phyloP scores from a whole-genome alignment of 2,113 vertebrate genomes.

The Brachyhypopomus occidentalis region DNA sequence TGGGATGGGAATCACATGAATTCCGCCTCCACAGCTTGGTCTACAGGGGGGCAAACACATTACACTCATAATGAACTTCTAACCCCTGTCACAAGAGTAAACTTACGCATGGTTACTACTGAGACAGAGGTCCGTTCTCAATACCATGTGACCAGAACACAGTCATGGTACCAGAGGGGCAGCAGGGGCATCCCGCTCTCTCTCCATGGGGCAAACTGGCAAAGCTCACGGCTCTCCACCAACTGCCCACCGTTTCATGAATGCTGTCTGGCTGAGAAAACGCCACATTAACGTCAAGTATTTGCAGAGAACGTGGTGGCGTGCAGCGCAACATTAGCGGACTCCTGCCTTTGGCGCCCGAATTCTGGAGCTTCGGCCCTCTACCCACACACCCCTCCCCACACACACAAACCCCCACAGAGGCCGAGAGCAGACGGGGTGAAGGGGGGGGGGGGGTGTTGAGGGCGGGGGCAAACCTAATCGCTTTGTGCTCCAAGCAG shows the following conservation, averaged over 20 bases:
- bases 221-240: not conserved
- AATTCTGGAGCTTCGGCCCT: not conserved
- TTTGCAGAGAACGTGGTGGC: conserved; percentile 30
- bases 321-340: not conserved
- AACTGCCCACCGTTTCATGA: conserved; percentile 9
- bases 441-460: no score
- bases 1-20: not conserved
- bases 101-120: conserved; percentile 14
- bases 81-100: not conserved
- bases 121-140: not conserved
- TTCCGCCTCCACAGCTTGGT: not conserved
- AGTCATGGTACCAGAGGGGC: not conserved
- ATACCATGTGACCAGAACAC: not conserved
- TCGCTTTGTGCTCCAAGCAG: conserved; percentile 23
- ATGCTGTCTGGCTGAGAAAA: conserved; percentile 26
- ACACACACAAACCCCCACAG: no score
- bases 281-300: conserved; percentile 27
- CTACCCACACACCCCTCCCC: not conserved
- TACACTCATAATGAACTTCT: not conserved
- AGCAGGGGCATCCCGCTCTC: not conserved
- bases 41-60: conserved; percentile 12
- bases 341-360: conserved; percentile 18
- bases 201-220: not conserved
- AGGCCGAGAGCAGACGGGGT: conserved; percentile 36
- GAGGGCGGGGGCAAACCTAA: conserved; percentile 19